These are phyloP conservation scores for Calcarius ornatus DNA, from an alignment of 2,113 vertebrate species.

Conservation along the genomic window DNA sequence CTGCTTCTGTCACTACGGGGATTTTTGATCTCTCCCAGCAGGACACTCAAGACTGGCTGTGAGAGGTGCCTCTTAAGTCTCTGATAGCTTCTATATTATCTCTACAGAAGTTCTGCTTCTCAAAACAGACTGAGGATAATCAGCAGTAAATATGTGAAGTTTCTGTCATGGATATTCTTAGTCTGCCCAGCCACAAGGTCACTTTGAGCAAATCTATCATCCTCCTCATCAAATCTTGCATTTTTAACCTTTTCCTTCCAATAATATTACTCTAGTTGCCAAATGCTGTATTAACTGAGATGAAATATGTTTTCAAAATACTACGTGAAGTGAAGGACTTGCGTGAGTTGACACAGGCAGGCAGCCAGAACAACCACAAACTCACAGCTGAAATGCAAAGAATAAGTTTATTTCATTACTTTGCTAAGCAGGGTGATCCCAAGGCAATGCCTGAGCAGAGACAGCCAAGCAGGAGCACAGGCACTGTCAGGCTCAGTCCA, in stretches of 20 bases:
- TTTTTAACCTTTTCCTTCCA: background rate
- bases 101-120: background rate
- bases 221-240: background rate
- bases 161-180: background rate
- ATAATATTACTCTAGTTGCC: background rate
- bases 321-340: background rate
- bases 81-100: background rate
- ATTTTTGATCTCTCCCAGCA: background rate
- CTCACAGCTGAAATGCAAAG: fast-evolving
- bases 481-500: background rate
- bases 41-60: background rate
- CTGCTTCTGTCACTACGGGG: background rate
- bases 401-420: background rate
- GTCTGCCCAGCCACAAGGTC: background rate
- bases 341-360: fast-evolving
- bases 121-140: background rate
- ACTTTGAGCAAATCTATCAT: background rate
- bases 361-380: background rate
- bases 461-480: background rate
- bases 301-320: background rate
- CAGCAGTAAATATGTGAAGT: background rate
- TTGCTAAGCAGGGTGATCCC: fast-evolving
- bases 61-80: background rate
- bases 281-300: background rate
- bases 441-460: too few relatives aligned